phyloP scores from a whole-genome alignment of 2,888 invertebrate species.

The Heliconius hortense region DNA sequence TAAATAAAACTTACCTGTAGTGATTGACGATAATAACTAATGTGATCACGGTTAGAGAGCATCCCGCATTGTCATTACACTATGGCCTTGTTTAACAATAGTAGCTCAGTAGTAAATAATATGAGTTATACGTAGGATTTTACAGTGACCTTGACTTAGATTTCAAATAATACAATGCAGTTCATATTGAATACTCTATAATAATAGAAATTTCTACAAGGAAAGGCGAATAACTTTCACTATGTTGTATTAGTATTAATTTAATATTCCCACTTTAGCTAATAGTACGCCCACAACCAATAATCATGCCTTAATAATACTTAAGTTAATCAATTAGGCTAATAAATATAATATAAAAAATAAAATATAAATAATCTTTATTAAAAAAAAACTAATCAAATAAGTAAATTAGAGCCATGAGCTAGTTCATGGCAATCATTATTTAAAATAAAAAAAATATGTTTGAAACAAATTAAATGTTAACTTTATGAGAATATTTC shows the following conservation, averaged over 20 bases:
- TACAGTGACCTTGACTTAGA: constrained; percentile 58
- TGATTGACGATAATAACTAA: constrained; percentile 62
- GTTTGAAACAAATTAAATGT: background rate
- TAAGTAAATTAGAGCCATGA: background rate
- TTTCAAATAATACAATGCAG: constrained; percentile 35
- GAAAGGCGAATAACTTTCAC: background rate
- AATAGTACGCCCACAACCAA: constrained; percentile 12
- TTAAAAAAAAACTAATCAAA: background rate
- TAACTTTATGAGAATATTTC: background rate
- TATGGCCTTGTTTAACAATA: constrained; percentile 67
- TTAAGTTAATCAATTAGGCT: background rate
- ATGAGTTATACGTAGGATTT: constrained; percentile 44
- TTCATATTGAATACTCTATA: background rate
- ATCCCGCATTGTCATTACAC: constrained; percentile 61
- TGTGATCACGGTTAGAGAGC: constrained; percentile 61
- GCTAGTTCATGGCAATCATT: background rate
- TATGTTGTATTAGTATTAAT: constrained; percentile 5
- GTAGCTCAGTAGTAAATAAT: constrained; percentile 51
- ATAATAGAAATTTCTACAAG: constrained; percentile 2
- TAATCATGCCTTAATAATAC: constrained; percentile 19
- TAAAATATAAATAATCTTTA: background rate
- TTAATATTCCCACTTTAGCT: background rate
- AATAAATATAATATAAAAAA: background rate
- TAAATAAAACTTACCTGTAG: constrained; percentile 69
- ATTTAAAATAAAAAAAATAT: background rate